These are phyloP conservation scores for Drosophila arawakana DNA, from an alignment of 1,140 invertebrate species.

Conservation along the genomic window DNA sequence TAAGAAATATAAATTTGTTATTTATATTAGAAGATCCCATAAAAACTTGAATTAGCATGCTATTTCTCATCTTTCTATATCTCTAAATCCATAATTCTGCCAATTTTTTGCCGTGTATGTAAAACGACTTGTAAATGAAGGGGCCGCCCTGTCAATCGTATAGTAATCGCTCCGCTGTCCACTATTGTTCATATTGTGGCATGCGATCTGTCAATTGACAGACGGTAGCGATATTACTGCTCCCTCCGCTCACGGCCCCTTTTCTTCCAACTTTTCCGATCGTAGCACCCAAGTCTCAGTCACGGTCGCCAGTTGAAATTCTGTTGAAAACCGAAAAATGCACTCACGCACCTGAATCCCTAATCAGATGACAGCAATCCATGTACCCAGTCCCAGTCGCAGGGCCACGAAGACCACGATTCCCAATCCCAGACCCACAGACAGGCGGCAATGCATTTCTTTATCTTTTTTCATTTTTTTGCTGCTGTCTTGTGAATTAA, in stretches of 20 bases:
- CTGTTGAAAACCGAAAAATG: constrained; percentile 74
- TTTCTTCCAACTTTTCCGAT: not conserved
- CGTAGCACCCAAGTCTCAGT: constrained; percentile 55
- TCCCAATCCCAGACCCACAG: constrained; percentile 25
- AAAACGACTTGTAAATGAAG: constrained; percentile 50
- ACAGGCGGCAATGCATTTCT: constrained; percentile 66
- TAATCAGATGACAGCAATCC: constrained; percentile 57
- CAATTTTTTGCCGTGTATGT: constrained; percentile 7
- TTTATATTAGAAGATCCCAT: too few species aligned
- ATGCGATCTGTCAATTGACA: constrained; percentile 69
- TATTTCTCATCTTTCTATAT: too few species aligned
- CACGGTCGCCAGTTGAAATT: constrained; percentile 63
- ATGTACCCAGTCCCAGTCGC: constrained; percentile 37
- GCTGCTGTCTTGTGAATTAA: constrained; percentile 60
- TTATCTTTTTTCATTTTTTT: constrained; percentile 24
- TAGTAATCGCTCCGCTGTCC: constrained; percentile 20
- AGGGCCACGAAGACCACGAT: constrained; percentile 4
- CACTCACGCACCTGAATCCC: constrained; percentile 79
- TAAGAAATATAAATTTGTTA: too few species aligned
- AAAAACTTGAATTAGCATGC: too few species aligned
- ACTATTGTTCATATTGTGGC: constrained; percentile 38
- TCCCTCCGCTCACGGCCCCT: too few species aligned
- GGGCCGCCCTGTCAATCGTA: constrained; percentile 35
- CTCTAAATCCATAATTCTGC: too few species aligned
- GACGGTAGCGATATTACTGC: constrained; percentile 25